Base-by-base conservation (phyloP, 2,888 invertebrate genomes). In the Myathropa florea region DNA sequence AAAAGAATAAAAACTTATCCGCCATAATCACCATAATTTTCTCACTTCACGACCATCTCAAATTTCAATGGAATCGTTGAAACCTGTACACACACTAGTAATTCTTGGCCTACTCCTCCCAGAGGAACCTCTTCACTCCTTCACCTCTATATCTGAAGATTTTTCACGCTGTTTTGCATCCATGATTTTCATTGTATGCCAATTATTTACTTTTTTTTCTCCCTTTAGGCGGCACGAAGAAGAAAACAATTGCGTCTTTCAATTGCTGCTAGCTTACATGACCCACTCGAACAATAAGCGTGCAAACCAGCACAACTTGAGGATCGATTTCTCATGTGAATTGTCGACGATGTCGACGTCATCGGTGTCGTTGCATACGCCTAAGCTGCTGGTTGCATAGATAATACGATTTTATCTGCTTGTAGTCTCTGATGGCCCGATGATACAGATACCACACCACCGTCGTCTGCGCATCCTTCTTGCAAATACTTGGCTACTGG, bases 271-370 rank as follows among this genome's bases (percentile, higher is more conserved):
- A 33, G 83, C 71, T 85, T 81, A 72, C 81, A 82, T 81, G 85
- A 77, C 63, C 72, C 61, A 39, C 61, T 67, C 76, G 55, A 76
- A 85, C 81, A 82, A 85, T 67, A 85, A 84, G 76, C 81, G 77
- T 78, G 83, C 76, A 72, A 81, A 76, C 39, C 30, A 65, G 75
- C 80, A 57, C 36, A 33, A 33, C 21, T 3, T 23, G 73, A 78
- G 86, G 86, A 86, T 86, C 86, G 86, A 86, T 86, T 86, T 86
- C 86, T 71, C 65, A 83, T 83, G 86, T 77, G 85, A 85, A 85
- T 71, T 57, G 57, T 21, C 6, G 71, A 61, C 18, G 68, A 39
- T 59, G 57, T 57, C 63, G 55, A 36, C 36, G 33, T 39, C 39
- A 46, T 70, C 24, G 59, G 57, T 23, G 64, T 76, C 28, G 39